Conservation (phyloP, 37 sponge, comb jelly and placozoan genomes). For the Eunapius fragilis region DNA sequence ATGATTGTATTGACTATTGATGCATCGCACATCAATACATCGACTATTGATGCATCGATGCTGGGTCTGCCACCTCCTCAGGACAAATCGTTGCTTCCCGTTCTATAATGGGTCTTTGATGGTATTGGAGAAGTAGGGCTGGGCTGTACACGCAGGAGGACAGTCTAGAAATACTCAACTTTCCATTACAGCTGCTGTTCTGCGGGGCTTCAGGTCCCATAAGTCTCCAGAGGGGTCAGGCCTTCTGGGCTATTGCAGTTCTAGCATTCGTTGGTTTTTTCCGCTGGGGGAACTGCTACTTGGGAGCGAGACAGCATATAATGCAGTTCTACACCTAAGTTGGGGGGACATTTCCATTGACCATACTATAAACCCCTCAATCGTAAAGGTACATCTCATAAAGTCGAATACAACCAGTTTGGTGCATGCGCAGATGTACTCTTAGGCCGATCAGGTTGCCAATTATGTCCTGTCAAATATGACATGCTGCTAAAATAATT, state of each 20-base stretch:
- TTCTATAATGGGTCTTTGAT: constrained; percentile 19
- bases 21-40: too few relatives aligned
- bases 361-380: not conserved
- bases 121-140: constrained; percentile 21
- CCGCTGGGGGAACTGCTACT: not conserved
- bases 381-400: not conserved
- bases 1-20: too few relatives aligned
- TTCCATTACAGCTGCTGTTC: not conserved
- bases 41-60: too few relatives aligned
- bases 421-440: not conserved
- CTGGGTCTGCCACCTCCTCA: too few relatives aligned
- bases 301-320: too few relatives aligned
- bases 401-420: not conserved
- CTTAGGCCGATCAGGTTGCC: not conserved
- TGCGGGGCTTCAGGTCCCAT: not conserved
- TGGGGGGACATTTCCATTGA: constrained; percentile 3
- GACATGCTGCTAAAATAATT: not conserved
- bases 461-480: not conserved
- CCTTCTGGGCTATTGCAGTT: not conserved
- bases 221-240: not conserved
- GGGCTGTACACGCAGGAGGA: not conserved
- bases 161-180: not conserved
- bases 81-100: constrained; percentile 33
- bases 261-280: not conserved
- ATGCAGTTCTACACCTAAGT: not conserved